Evolutionary conservation across 2,113 vertebrate species (phyloP).

Genomic region (Vanacampus margaritifer): DNA sequence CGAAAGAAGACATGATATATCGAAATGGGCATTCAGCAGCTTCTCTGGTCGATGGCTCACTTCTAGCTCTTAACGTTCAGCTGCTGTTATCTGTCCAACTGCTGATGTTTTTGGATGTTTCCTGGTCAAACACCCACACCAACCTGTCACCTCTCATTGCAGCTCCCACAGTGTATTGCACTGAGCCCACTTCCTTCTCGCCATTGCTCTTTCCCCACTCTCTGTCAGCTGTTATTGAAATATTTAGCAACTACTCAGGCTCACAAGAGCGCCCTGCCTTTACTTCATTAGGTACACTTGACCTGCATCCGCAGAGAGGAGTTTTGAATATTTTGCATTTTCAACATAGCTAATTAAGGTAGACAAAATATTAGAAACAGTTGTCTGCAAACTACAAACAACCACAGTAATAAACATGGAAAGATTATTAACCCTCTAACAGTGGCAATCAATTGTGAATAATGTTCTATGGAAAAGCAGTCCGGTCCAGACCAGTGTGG

Average conservation of each 20-base stretch:
- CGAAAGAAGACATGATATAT: background rate
- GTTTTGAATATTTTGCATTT: background rate
- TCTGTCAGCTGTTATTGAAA: conserved; percentile 54
- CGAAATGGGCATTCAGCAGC: conserved; percentile 18
- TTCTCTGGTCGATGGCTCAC: conserved; percentile 23
- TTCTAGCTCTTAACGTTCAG: conserved; percentile 20
- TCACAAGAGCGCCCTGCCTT: conserved; percentile 29
- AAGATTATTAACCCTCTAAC: background rate
- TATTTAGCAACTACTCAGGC: conserved; percentile 59
- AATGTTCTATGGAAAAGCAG: no score
- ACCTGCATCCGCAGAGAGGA: background rate
- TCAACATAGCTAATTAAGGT: background rate
- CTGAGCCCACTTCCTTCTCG: conserved; percentile 19
- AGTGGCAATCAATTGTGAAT: background rate
- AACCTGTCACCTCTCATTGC: conserved; percentile 41
- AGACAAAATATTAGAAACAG: background rate
- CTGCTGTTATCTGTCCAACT: conserved; percentile 26
- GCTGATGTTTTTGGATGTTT: conserved; percentile 52
- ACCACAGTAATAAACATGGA: background rate
- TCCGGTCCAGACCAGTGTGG: no score
- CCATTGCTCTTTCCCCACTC: conserved; percentile 22
- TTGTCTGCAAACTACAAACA: background rate
- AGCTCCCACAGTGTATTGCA: conserved; percentile 30
- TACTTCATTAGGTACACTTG: conserved; percentile 6
- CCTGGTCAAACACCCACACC: conserved; percentile 49